phyloP scores from a whole-genome alignment of 2,888 invertebrate genomes.

The Ormia ochracea region DNA sequence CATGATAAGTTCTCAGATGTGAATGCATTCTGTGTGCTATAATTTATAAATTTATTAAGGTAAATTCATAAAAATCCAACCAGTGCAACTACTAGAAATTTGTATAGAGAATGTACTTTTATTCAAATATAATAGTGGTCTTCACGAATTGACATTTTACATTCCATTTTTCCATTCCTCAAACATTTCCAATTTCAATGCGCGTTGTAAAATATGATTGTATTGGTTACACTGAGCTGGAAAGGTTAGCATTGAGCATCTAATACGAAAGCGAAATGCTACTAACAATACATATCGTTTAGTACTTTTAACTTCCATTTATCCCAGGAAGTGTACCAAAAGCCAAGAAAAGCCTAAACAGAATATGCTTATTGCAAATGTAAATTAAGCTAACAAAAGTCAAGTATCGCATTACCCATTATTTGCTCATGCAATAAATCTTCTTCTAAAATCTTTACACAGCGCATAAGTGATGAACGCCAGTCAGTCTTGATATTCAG shows the following conservation, averaged over 20 bases:
- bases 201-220: too few relatives aligned
- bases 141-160: too few relatives aligned
- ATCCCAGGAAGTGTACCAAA: slow-evolving; percentile 11
- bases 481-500: not conserved
- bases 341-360: not conserved
- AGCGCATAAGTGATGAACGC: slow-evolving; percentile 42
- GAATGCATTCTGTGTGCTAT: not conserved
- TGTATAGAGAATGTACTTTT: too few relatives aligned
- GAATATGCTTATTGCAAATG: slow-evolving; percentile 48
- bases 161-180: too few relatives aligned
- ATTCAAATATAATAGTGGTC: not conserved
- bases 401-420: slow-evolving; percentile 58
- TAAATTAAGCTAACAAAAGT: slow-evolving; percentile 54
- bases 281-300: too few relatives aligned
- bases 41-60: not conserved
- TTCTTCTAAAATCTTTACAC: slow-evolving; percentile 55
- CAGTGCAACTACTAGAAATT: not conserved
- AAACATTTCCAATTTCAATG: too few relatives aligned
- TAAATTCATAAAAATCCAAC: not conserved
- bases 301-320: slow-evolving; percentile 7
- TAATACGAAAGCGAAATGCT: too few relatives aligned
- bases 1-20: not conserved
- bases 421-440: slow-evolving; percentile 60
- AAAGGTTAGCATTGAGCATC: too few relatives aligned
- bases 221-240: too few relatives aligned